phyloP scores from a whole-genome alignment of 2,797 vertebrate genomes.

The Pipistrellus nathusii region DNA sequence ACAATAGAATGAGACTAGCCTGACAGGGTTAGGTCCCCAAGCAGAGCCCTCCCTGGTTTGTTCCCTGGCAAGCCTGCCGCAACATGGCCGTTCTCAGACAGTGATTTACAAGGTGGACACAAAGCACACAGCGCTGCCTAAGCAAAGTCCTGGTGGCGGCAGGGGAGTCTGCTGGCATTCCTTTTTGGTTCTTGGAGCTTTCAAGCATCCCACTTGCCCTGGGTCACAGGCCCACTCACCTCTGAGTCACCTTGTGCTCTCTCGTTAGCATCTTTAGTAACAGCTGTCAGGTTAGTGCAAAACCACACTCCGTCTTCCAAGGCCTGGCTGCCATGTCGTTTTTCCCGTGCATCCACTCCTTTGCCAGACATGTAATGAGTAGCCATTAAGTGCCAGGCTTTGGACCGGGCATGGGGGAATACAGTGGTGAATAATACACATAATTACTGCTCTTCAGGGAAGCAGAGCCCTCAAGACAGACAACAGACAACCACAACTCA shows the following conservation, averaged over 20 bases:
- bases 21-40: background rate
- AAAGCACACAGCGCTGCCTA: background rate
- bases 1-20: background rate
- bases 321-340: background rate
- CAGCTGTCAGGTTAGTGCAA: accelerated
- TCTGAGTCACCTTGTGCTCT: background rate
- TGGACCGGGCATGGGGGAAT: background rate
- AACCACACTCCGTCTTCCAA: background rate
- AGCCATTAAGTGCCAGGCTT: background rate
- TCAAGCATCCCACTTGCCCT: background rate
- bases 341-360: background rate
- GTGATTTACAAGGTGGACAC: conserved; percentile 29
- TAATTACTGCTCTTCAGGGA: background rate
- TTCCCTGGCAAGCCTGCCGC: background rate
- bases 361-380: conserved; percentile 15
- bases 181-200: background rate
- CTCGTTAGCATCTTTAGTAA: background rate
- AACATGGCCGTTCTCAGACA: background rate
- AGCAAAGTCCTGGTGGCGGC: background rate
- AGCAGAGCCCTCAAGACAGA: background rate
- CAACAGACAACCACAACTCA: background rate
- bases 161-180: background rate
- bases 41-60: background rate
- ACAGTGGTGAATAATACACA: background rate
- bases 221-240: background rate